These are phyloP conservation scores for Eueides isabella DNA, from an alignment of 1,140 invertebrate species.

Conservation along the genomic window DNA sequence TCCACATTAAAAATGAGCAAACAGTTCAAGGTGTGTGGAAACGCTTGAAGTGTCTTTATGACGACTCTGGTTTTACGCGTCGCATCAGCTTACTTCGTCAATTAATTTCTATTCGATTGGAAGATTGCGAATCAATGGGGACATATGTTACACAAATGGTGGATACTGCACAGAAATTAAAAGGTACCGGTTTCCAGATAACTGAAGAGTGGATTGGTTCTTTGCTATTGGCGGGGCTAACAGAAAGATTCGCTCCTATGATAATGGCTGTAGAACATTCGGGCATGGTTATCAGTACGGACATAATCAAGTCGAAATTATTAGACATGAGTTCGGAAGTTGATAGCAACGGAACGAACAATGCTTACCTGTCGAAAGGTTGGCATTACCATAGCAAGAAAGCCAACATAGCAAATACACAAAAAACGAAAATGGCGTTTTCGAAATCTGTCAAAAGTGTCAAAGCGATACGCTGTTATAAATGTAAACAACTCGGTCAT, in stretches of 20 bases:
- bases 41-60: slow-evolving; percentile 29
- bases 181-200: slow-evolving; percentile 28
- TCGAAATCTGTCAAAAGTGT: slow-evolving; percentile 31
- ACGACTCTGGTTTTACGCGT: slow-evolving; percentile 37
- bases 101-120: slow-evolving; percentile 34
- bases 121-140: slow-evolving; percentile 38
- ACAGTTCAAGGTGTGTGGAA: slow-evolving; percentile 27
- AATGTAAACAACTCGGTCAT: slow-evolving; percentile 42
- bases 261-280: slow-evolving; percentile 45
- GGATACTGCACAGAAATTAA: slow-evolving; percentile 38
- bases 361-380: slow-evolving; percentile 37
- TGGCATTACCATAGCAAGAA: slow-evolving; percentile 22
- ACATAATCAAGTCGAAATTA: slow-evolving; percentile 39
- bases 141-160: slow-evolving; percentile 37
- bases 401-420: slow-evolving; percentile 16
- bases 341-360: slow-evolving; percentile 23
- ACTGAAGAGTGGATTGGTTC: slow-evolving; percentile 38
- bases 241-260: slow-evolving; percentile 37
- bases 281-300: slow-evolving; percentile 32
- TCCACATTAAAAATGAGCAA: slow-evolving; percentile 37
- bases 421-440: slow-evolving; percentile 14
- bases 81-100: slow-evolving; percentile 36
- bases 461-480: slow-evolving; percentile 39
- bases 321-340: slow-evolving; percentile 39
- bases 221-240: slow-evolving; percentile 33